These are phyloP conservation scores for Hirtodrosophila trivittata DNA, from an alignment of 2,888 invertebrate genomes.

Conservation along the genomic window DNA sequence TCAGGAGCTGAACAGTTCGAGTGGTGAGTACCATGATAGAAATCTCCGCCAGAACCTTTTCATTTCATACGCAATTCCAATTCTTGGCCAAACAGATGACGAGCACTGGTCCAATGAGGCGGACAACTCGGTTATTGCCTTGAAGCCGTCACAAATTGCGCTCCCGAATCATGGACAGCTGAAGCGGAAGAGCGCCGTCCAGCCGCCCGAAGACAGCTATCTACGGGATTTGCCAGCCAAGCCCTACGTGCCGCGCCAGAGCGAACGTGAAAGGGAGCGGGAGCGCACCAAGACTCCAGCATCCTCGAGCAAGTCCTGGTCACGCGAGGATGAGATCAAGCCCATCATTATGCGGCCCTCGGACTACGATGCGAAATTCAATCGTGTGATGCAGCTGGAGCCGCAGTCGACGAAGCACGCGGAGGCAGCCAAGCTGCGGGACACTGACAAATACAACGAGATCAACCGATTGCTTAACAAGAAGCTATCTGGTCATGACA, in stretches of 20 bases:
- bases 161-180: constrained; percentile 77
- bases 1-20: constrained; percentile 84
- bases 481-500: constrained; percentile 68
- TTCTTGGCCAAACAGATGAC: constrained; percentile 79
- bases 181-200: constrained; percentile 81
- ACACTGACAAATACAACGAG: constrained; percentile 82
- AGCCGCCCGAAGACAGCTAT: constrained; percentile 82
- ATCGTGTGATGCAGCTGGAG: constrained; percentile 81
- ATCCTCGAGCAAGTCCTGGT: constrained; percentile 71
- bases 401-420: constrained; percentile 57
- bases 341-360: constrained; percentile 83
- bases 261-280: constrained; percentile 48
- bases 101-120: constrained; percentile 84
- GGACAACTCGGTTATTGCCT: constrained; percentile 82
- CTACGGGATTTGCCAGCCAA: constrained; percentile 83
- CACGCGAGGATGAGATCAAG: constrained; percentile 83
- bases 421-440: constrained; percentile 63
- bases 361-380: constrained; percentile 83
- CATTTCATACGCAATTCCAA: background rate
- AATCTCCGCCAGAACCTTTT: background rate
- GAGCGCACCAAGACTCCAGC: constrained; percentile 59
- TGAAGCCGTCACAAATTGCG: constrained; percentile 82
- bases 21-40: constrained; percentile 78
- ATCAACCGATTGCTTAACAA: constrained; percentile 81
- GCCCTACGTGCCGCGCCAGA: constrained; percentile 77